Conservation (phyloP, 1,140 invertebrate genomes). For the Paraescarpia echinospica region DNA sequence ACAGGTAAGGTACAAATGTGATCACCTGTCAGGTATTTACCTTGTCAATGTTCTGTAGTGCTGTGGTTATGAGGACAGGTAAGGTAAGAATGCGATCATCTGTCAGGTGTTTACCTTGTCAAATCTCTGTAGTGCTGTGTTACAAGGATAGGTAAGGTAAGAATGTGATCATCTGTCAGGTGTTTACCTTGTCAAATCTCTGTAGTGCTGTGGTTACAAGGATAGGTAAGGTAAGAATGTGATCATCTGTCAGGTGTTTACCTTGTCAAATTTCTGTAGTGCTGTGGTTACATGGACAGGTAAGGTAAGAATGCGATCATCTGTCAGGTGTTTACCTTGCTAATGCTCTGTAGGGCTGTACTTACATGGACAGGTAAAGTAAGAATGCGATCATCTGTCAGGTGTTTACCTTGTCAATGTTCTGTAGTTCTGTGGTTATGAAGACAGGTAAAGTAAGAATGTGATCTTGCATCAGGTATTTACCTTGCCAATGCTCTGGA, state of each 20-base stretch:
- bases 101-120: conserved; percentile 90
- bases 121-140: conserved; percentile 90
- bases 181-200: conserved; percentile 88
- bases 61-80: too few relatives aligned
- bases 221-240: too few relatives aligned
- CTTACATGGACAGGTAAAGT: too few relatives aligned
- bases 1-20: too few relatives aligned
- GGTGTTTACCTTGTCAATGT: conserved; percentile 87
- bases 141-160: too few relatives aligned
- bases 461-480: too few relatives aligned
- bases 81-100: conserved; percentile 6
- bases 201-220: conserved; percentile 92
- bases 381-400: conserved; percentile 6
- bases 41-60: conserved; percentile 92
- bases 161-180: conserved; percentile 12
- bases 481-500: too few relatives aligned
- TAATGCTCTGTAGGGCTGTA: conserved; percentile 93
- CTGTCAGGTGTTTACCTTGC: too few relatives aligned
- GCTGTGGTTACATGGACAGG: too few relatives aligned
- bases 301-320: conserved; percentile 6
- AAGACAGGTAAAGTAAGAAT: too few relatives aligned
- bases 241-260: too few relatives aligned
- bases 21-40: too few relatives aligned
- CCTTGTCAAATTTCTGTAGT: conserved; percentile 91
- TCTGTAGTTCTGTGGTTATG: conserved; percentile 92